Conservation (phyloP, 2,888 invertebrate species). For the Pyrrhosoma nymphula region DNA sequence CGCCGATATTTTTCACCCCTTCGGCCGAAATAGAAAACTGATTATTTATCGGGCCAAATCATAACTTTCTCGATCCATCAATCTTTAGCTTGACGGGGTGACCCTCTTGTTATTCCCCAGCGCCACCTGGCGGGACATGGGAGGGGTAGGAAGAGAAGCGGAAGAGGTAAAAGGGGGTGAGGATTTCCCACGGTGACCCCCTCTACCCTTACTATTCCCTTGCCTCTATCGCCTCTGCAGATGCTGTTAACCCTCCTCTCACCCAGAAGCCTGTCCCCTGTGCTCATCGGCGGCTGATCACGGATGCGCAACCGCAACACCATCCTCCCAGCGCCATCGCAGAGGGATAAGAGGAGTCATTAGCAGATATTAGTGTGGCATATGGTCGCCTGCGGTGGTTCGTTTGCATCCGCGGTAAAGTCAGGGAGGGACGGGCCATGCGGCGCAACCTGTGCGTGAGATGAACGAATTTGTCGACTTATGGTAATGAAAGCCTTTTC, state of each 20-base stretch:
- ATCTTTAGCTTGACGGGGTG: not conserved
- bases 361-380: not conserved
- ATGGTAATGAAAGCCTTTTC: not conserved
- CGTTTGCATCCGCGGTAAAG: not conserved
- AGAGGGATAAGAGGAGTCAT: not conserved
- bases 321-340: not conserved
- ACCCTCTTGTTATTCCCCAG: not conserved
- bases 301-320: not conserved
- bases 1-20: too few species aligned
- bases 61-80: not conserved
- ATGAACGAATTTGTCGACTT: not conserved
- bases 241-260: not conserved
- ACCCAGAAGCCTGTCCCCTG: not conserved
- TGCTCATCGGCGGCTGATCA: not conserved
- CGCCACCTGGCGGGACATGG: not conserved
- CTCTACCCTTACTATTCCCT: not conserved
- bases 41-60: not conserved
- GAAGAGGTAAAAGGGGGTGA: not conserved
- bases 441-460: not conserved
- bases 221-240: not conserved
- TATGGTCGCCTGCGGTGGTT: not conserved
- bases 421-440: not conserved
- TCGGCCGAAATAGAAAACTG: too few species aligned
- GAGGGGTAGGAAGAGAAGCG: not conserved
- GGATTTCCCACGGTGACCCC: constrained; percentile 12